Percentiles rank a stretch among this genome's conserved stretches.
phyloP scores from a whole-genome alignment of 2,888 invertebrate genomes.

The Autographa gamma region DNA sequence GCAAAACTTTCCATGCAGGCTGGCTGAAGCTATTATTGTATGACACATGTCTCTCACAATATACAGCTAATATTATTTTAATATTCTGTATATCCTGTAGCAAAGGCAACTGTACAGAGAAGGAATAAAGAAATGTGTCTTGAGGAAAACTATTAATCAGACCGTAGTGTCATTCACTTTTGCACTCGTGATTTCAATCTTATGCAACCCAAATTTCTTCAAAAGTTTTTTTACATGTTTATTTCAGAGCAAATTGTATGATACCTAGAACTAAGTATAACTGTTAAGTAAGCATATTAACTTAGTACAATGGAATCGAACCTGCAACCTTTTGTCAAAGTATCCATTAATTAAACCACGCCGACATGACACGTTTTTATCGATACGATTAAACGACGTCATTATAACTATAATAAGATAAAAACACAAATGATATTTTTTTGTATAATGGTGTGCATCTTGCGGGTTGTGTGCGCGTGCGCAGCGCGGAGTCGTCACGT shows the following conservation, averaged over 20 bases:
- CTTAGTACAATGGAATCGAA: neutral
- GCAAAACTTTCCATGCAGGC: neutral
- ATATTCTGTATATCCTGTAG: neutral
- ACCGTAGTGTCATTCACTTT: too few species aligned
- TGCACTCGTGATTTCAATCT: too few species aligned
- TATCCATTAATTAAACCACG: neutral
- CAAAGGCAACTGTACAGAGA: too few species aligned
- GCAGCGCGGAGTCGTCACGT: slow-evolving; percentile 44
- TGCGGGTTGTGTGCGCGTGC: slow-evolving; percentile 32
- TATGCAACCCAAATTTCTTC: too few species aligned
- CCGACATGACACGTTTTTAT: neutral
- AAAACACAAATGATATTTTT: neutral
- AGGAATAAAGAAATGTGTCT: too few species aligned
- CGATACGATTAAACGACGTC: neutral
- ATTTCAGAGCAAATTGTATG: too few species aligned
- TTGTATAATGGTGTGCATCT: neutral
- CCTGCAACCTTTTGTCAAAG: neutral
- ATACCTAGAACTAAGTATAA: too few species aligned
- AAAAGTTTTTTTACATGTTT: too few species aligned
- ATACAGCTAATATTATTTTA: neutral
- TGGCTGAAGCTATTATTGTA: neutral
- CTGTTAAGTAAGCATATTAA: too few species aligned
- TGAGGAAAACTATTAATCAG: too few species aligned
- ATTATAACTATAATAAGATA: neutral
- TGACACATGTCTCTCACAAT: slow-evolving; percentile 1